Evolutionary conservation across 2,113 vertebrate species (phyloP), one percentile per base, ranked within the genome.

Genomic region (Suricata suricatta): DNA sequence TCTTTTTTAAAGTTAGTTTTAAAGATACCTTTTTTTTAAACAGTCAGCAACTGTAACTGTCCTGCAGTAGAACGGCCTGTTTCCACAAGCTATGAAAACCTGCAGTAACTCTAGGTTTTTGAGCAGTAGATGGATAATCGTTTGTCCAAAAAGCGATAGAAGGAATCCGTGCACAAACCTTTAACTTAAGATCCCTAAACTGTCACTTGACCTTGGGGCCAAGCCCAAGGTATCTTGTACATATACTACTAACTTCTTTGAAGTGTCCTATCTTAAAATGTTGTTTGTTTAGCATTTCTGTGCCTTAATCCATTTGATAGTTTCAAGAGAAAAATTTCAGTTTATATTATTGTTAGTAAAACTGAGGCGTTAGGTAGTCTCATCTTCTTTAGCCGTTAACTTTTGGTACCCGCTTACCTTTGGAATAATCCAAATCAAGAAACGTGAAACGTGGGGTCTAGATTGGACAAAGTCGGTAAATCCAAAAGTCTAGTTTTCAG

Each of bases 371-470:
- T 52, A 89, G 33, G 38, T 41, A 71, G 64, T 77, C 33, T 76
- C 15, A 2, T 72, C 54, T 72, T 83, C 69, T 68, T 68, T 87
- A 54, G 54, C 33, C 9, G 41, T 77, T 54, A 79, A 54, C 35
- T 35, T 88, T 80, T 71, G 63, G 50, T 80, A 60, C 33, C 25
- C 38, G 33, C 50, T 93, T 86, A 54, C 29, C 29, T 87, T 47
- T 94, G 13, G 25, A 88, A 88, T 71, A 88, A 69, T 93, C 76
- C 35, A 60, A 81, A 88, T 71, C 74, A 77, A 85, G 72, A 60
- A 63, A 27, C 35, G 38, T 41, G 72, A 60, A 63, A 27, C 23
- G 25, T 64, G 50, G 29, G 57, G 41, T 57, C 57, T 68, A 76
- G 57, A 84, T 14, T 88, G 44, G 15, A 54, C 57, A 83, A 72